Conservation (phyloP, 2,888 invertebrate genomes). For the Choristoneura rosaceana region DNA sequence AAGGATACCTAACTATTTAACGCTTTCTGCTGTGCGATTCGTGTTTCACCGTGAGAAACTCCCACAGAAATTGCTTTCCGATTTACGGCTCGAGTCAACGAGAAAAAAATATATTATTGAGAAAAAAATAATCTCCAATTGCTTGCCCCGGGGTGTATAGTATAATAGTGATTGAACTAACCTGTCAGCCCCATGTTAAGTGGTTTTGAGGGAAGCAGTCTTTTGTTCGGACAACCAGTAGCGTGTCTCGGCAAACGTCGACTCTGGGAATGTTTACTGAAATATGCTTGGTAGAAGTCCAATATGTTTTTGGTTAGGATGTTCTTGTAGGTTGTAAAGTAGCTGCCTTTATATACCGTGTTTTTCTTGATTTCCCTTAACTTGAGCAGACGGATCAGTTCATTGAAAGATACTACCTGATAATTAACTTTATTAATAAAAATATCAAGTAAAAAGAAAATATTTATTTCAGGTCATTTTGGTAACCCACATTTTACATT, state of each 20-base stretch:
- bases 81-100: conserved; percentile 47
- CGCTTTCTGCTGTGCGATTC: neutral
- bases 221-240: conserved; percentile 80
- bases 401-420: no score
- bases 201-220: conserved; percentile 79
- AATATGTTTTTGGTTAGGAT: conserved; percentile 65
- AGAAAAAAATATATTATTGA: conserved; percentile 68
- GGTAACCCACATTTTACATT: no score
- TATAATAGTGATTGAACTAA: conserved; percentile 84
- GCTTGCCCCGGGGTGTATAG: conserved; percentile 77
- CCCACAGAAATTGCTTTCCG: conserved; percentile 66
- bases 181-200: conserved; percentile 86
- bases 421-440: no score
- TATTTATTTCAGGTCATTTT: no score
- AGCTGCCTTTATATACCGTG: conserved; percentile 21
- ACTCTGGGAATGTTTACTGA: conserved; percentile 79
- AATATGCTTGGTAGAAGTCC: conserved; percentile 63
- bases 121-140: conserved; percentile 77
- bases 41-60: conserved; percentile 72
- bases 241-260: conserved; percentile 81
- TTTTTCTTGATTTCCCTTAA: no score
- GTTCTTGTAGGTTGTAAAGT: conserved; percentile 60
- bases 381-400: no score
- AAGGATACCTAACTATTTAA: neutral
- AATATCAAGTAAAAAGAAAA: no score